phyloP scores from a whole-genome alignment of 2,113 vertebrate species.

The Salvelinus fontinalis region DNA sequence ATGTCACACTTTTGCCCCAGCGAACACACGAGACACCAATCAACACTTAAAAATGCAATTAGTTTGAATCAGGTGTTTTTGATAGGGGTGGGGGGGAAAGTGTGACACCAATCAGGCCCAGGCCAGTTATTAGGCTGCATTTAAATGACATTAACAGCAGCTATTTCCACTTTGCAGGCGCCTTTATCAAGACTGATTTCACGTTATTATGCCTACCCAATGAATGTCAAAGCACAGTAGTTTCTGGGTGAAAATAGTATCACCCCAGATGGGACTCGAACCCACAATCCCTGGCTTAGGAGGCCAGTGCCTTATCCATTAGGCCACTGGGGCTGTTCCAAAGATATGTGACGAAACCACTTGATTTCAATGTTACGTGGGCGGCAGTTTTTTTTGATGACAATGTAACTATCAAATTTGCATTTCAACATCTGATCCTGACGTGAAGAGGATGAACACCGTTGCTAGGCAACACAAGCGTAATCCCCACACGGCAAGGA shows the following conservation, averaged over 20 bases:
- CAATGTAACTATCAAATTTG: background rate
- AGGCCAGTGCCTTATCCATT: slow-evolving; percentile 83
- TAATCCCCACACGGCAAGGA: background rate
- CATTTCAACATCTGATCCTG: background rate
- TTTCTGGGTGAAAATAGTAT: background rate
- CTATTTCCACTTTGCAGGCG: background rate
- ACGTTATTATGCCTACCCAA: background rate
- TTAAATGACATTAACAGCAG: background rate
- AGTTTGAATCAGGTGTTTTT: too few species aligned
- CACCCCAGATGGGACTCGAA: slow-evolving; percentile 61
- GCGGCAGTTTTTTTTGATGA: too few species aligned
- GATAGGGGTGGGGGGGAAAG: too few species aligned
- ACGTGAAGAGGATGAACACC: background rate
- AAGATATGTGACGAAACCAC: background rate
- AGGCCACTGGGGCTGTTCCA: slow-evolving; percentile 77
- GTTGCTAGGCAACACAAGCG: slow-evolving; percentile 9
- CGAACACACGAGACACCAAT: too few species aligned
- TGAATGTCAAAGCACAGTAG: too few species aligned
- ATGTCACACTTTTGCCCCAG: too few species aligned
- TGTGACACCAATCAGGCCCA: too few species aligned
- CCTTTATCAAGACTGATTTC: background rate
- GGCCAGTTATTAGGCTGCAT: background rate
- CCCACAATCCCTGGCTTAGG: slow-evolving; percentile 60
- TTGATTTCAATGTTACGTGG: background rate
- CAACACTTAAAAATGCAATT: too few species aligned